Conservation (phyloP, 2,797 vertebrate genomes). For the Pelodytes ibericus region DNA sequence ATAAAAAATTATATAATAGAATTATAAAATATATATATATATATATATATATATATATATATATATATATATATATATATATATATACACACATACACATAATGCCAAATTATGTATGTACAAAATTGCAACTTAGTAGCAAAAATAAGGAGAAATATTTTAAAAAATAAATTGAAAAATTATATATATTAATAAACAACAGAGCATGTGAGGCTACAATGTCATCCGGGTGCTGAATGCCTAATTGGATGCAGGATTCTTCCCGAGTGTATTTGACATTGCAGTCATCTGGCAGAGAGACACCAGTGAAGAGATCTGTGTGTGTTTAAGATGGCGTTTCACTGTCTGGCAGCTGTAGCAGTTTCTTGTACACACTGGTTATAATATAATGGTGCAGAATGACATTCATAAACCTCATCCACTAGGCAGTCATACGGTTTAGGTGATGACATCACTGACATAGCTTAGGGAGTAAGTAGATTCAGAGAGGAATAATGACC, state of each 20-base stretch:
- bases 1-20: too few relatives aligned
- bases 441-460: slow-evolving; percentile 88
- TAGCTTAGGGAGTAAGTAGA: slow-evolving; percentile 81
- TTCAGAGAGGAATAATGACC: slow-evolving; percentile 85
- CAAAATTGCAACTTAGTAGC: too few relatives aligned
- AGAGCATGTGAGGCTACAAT: slow-evolving; percentile 31
- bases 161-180: too few relatives aligned
- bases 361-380: slow-evolving; percentile 27
- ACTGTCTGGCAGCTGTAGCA: slow-evolving; percentile 54
- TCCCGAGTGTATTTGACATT: slow-evolving; percentile 74
- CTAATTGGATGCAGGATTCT: slow-evolving; percentile 68
- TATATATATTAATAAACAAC: too few relatives aligned
- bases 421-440: slow-evolving; percentile 72
- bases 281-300: slow-evolving; percentile 68
- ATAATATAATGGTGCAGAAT: slow-evolving; percentile 65
- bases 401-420: slow-evolving; percentile 69
- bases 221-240: slow-evolving; percentile 65
- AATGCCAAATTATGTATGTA: too few relatives aligned
- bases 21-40: too few relatives aligned
- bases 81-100: too few relatives aligned
- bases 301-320: slow-evolving; percentile 54
- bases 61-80: too few relatives aligned
- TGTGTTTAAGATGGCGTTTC: slow-evolving; percentile 61
- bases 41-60: too few relatives aligned
- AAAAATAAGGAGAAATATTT: too few relatives aligned